Base-by-base conservation (phyloP, 2,888 invertebrate species). In the Ferdinandea cuprea region DNA sequence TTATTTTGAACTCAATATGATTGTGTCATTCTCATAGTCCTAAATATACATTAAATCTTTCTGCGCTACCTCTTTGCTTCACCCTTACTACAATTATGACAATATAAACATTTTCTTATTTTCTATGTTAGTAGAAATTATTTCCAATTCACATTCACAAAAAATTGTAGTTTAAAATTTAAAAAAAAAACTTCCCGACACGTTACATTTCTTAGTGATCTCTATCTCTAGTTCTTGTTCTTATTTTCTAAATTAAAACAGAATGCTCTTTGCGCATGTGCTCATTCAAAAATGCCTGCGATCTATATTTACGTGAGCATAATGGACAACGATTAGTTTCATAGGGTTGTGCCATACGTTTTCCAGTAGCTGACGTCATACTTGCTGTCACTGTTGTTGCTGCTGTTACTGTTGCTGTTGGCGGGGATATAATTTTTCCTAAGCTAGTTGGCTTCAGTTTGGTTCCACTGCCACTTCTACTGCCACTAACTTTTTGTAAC, bases 191-290 rank as follows among this genome's bases (percentile, higher is more conserved):
- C 17, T 11, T 17, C 9, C 9, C 17, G 17, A 19, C 2, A 25
- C 25, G 25, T 9, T 19, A 9, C 8, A 7, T 42, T 42, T 7
- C 44, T 44, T 19, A 44, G 19, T n/a, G n/a, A n/a, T n/a, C n/a
- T n/a, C n/a, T n/a, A 19, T 44, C 44, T 9, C 44, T 44, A 35
- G 6, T 35, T 3, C 4, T 35, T 11, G 21, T 32, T 7, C 28
- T 50, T 32, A 52, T 3, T 35, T 66, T 61, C 35, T 83, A 83
- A 72, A 83, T 83, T 19, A 83, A 68, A 32, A 91, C 88, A 37
- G 91, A 90, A 86, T 91, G 91, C 85, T 90, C 91, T 68, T 91
- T 90, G 71, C 91, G 88, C 91, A 91, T 91, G 68, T 91, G 91
- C 74, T 91, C 91, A 71, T 91, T 91, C 42, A 91, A 86, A 85